Evolutionary conservation across 2,113 vertebrate genomes (phyloP).

Genomic region (Microtus richardsoni): DNA sequence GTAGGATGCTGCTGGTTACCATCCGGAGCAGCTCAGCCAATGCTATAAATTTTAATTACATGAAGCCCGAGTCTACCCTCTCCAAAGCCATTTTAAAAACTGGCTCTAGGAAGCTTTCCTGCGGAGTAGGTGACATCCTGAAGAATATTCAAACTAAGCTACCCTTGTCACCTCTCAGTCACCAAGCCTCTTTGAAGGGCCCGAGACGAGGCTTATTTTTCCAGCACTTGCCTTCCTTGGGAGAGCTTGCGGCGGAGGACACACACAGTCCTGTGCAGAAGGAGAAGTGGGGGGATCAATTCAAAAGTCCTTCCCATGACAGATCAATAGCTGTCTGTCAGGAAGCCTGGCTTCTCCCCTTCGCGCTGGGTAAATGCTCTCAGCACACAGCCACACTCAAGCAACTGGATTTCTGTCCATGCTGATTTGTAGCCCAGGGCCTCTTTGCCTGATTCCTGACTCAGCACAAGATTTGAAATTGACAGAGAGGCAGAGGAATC

Average conservation of each 20-base stretch:
- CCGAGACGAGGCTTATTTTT: constrained; percentile 28
- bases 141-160: constrained; percentile 47
- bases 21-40: constrained; percentile 16
- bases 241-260: constrained; percentile 65
- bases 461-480: constrained; percentile 47
- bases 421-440: constrained; percentile 8
- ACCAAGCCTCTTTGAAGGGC: background rate
- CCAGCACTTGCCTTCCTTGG: background rate
- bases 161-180: constrained; percentile 49
- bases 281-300: constrained; percentile 8
- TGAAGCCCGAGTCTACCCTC: background rate
- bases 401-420: background rate
- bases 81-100: constrained; percentile 62
- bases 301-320: constrained; percentile 64
- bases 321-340: constrained; percentile 72
- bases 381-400: constrained; percentile 6
- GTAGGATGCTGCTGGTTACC: background rate
- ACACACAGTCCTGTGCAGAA: constrained; percentile 70
- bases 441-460: background rate
- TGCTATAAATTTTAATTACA: constrained; percentile 60
- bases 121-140: constrained; percentile 62
- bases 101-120: constrained; percentile 52
- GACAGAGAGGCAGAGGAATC: background rate
- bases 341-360: constrained; percentile 69
- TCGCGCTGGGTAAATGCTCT: constrained; percentile 50